These are phyloP conservation scores for Drosophila tristis DNA, from an alignment of 1,140 invertebrate genomes.

Conservation along the genomic window DNA sequence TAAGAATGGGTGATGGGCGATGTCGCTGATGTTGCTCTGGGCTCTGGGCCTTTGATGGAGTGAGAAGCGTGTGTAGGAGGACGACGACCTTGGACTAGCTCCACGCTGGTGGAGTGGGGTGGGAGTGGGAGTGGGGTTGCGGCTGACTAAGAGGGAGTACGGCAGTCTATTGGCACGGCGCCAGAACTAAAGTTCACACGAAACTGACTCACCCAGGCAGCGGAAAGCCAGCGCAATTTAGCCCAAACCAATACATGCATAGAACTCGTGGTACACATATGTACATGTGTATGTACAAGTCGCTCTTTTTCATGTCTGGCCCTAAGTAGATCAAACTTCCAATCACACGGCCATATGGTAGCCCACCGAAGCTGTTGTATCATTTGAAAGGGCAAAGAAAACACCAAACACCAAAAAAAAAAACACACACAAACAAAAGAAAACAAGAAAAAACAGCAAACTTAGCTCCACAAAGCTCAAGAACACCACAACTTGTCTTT, in stretches of 20 bases:
- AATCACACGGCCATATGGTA: constrained; percentile 10
- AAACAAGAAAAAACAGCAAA: constrained; percentile 10
- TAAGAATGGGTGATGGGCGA: neutral
- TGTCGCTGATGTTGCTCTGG: constrained; percentile 16
- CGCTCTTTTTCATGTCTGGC: constrained; percentile 7
- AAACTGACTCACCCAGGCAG: constrained; percentile 31
- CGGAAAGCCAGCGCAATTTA: neutral
- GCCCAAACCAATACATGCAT: neutral
- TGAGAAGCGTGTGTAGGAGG: constrained; percentile 51
- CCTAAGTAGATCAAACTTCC: constrained; percentile 34
- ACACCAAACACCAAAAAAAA: constrained; percentile 1
- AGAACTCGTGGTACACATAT: neutral
- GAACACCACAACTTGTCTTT: constrained; percentile 25
- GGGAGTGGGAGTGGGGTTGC: neutral
- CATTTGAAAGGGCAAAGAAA: constrained; percentile 12
- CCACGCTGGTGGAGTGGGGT: neutral
- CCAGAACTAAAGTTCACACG: constrained; percentile 41
- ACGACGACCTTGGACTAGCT: constrained; percentile 70
- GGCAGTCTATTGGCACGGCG: constrained; percentile 25
- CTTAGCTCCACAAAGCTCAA: constrained; percentile 1
- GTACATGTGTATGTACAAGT: neutral
- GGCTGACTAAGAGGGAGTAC: constrained; percentile 7
- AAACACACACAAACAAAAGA: constrained; percentile 8
- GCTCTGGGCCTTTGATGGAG: neutral
- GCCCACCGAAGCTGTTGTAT: constrained; percentile 27